Conservation (phyloP, 2,113 vertebrate species). For the Myxocyprinus asiaticus region DNA sequence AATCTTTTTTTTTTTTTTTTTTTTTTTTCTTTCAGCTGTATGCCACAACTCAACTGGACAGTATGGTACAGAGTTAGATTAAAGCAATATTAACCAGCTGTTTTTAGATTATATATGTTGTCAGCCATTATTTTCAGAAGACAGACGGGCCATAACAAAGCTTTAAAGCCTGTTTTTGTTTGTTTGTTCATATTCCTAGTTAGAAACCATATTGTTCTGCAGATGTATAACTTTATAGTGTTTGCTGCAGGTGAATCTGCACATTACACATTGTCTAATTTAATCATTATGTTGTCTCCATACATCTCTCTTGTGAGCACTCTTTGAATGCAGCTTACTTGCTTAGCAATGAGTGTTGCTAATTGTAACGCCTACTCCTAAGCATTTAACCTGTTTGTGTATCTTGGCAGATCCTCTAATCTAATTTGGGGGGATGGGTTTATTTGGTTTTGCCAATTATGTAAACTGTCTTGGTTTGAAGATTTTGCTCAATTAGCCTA, state of each 20-base stretch:
- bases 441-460: not conserved
- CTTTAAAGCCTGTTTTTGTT: too few species aligned
- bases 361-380: slow-evolving; percentile 59
- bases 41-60: too few species aligned
- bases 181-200: too few species aligned
- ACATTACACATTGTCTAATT: not conserved
- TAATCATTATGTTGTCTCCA: slow-evolving; percentile 30
- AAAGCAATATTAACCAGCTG: too few species aligned
- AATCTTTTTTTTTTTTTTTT: too few species aligned
- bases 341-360: slow-evolving; percentile 67
- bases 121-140: too few species aligned
- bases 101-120: too few species aligned
- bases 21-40: too few species aligned
- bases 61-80: too few species aligned
- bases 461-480: not conserved
- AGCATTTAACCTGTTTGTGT: slow-evolving; percentile 32
- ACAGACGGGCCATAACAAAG: too few species aligned
- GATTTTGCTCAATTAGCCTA: too few species aligned
- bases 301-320: slow-evolving; percentile 35
- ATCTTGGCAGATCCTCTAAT: not conserved
- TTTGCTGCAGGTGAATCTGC: slow-evolving; percentile 20
- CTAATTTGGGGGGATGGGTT: not conserved
- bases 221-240: not conserved
- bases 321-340: slow-evolving; percentile 50
- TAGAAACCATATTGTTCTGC: too few species aligned